Conservation (phyloP, 2,888 invertebrate genomes). For the Phoronis australis region DNA sequence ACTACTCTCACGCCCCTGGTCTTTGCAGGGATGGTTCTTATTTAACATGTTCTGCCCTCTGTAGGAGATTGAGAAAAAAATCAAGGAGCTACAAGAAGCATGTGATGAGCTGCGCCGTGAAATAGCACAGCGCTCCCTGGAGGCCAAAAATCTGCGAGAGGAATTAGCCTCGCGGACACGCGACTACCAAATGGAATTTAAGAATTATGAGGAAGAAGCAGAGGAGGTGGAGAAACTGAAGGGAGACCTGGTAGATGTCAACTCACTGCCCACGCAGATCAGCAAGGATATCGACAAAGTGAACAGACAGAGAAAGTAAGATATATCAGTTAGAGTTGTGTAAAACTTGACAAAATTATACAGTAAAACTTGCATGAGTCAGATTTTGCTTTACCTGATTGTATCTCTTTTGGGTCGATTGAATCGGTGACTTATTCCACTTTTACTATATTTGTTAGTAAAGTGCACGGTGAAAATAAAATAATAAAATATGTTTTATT, state of each 20-base stretch:
- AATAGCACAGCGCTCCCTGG: conserved; percentile 43
- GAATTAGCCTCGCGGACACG: conserved; percentile 36
- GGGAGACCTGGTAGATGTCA: conserved; percentile 43
- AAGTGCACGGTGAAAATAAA: no score
- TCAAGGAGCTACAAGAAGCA: conserved; percentile 44
- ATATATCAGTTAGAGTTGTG: no score
- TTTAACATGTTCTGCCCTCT: not conserved
- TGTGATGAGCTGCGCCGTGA: conserved; percentile 48
- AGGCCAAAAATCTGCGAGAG: conserved; percentile 45
- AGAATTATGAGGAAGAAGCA: conserved; percentile 34
- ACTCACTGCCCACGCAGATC: conserved; percentile 40
- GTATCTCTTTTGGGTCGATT: no score
- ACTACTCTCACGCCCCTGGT: no score
- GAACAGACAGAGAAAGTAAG: conserved; percentile 43
- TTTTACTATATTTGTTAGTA: no score
- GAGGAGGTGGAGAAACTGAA: conserved; percentile 44
- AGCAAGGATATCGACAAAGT: conserved; percentile 48
- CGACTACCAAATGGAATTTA: conserved; percentile 26
- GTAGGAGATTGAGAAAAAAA: conserved; percentile 50
- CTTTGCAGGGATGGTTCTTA: no score
- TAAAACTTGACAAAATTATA: no score
- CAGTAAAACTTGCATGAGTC: no score
- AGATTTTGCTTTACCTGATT: no score
- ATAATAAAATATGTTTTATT: no score
- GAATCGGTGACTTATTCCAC: no score